Percentiles rank a stretch among this genome's conserved stretches.
Conservation (phyloP, 2,113 vertebrate species). For the Channa argus region DNA sequence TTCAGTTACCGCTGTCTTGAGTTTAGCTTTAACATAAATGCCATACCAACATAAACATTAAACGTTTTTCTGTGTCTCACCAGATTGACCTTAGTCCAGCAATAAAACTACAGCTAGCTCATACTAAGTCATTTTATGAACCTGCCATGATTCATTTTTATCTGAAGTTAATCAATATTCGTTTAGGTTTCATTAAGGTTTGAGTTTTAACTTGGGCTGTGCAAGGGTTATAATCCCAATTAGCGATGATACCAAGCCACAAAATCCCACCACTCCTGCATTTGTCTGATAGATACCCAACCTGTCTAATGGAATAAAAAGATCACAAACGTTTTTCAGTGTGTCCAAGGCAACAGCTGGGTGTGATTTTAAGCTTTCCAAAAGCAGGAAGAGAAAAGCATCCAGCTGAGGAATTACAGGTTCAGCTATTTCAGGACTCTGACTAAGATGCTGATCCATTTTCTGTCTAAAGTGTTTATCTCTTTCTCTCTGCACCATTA, state of each 20-base stretch:
- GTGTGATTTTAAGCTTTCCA: slow-evolving; percentile 81
- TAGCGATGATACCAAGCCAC: slow-evolving; percentile 92
- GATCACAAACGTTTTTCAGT: slow-evolving; percentile 92
- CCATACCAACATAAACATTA: not conserved
- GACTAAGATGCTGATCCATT: slow-evolving; percentile 62
- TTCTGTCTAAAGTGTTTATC: slow-evolving; percentile 64
- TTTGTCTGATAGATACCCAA: slow-evolving; percentile 89
- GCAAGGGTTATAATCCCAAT: slow-evolving; percentile 88
- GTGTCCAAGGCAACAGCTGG: slow-evolving; percentile 89
- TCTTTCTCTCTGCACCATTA: slow-evolving; percentile 76
- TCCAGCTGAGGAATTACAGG: slow-evolving; percentile 80
- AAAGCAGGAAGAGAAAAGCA: slow-evolving; percentile 81
- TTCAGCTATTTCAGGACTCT: slow-evolving; percentile 57
- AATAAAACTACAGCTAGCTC: not conserved
- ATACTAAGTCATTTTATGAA: not conserved
- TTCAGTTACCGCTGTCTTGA: slow-evolving; percentile 10
- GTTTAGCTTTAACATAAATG: not conserved
- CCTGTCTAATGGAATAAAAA: slow-evolving; percentile 89
- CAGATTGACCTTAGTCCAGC: not conserved
- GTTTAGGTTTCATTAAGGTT: slow-evolving; percentile 62
- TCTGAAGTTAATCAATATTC: not conserved
- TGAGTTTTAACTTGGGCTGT: slow-evolving; percentile 88
- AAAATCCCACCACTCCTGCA: slow-evolving; percentile 88
- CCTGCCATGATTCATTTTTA: not conserved
- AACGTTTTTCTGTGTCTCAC: not conserved